Evolutionary conservation across 2,797 vertebrate species (phyloP), one percentile per base, ranked within the genome.

Genomic region (Hydrolagus colliei): DNA sequence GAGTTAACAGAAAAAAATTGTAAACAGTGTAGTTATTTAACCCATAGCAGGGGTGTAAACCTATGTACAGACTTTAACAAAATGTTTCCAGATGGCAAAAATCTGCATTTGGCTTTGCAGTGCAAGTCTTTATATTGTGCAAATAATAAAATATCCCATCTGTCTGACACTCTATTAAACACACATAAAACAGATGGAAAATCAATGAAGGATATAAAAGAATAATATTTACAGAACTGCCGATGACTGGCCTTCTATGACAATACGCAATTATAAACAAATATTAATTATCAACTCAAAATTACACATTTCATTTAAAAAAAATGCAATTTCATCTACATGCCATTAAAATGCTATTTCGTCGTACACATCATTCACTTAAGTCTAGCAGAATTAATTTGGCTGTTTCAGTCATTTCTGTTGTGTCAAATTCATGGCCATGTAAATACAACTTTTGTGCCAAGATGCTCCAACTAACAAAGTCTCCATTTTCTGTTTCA

Each of bases 141-240:
- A 84, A 84, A 71, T 52, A 75, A 20, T 75, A 84, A 61, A 20
- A 68, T 41, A 8, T 82, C 4, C 79, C 63, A 68, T 35, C 79
- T n/a, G 65, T 52, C 35, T 84, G 79, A 67, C 79, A 84, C 32
- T 71, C 52, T 27, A 71, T 5, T 52, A 18, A 84, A 13, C 62
- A 82, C n/a, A 82, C 20, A 67, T 27, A 16, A 82, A 82, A 41
- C 79, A 84, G 65, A 41, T 71, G 18, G 77, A 67, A 18, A n/a
- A 65, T 80, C 78, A 80, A 65, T 67, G 22, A 67, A 84, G 16
- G 35, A n/a, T 71, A n/a, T 35, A 35, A 71, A 9, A 71, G 41
- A 84, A 84, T 41, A 71, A 84, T 41, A 71, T 84, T 52, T 84
- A 84, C 79, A 84, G 20, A 20, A 71, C 75, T 77, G 73, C 41